Base-by-base conservation (phyloP, 2,113 vertebrate species). In the Gallinago paraguaiae region DNA sequence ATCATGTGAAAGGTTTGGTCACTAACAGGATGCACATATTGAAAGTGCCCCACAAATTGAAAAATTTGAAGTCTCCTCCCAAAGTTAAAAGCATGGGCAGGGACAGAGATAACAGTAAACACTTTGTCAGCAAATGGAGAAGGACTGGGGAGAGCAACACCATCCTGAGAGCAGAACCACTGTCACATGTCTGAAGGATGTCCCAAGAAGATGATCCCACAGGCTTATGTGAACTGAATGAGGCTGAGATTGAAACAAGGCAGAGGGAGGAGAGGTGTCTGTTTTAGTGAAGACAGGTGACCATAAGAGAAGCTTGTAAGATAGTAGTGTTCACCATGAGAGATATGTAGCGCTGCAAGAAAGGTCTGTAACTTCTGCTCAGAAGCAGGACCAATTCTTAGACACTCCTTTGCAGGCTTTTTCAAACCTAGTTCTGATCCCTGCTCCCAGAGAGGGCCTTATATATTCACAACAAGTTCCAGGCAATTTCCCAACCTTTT, bases 241-340 rank as follows among this genome's bases (percentile, higher is more conserved):
- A 9, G 50, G 54, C 33, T 84, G 64, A n/a, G 35, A 75, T 4
- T 17, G 24, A 63, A 75, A 70, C 8, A n/a, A 20, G 69, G 33
- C 59, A 78, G 71, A 33, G 70, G 17, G 20, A 57, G 23, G 37
- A 61, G 65, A 63, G 65, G 39, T 46, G 50, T 4, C 15, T 2
- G 17, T 13, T 35, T n/a, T 1, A 35, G 7, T 14, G 27, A 64
- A 46, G 39, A 2, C 16, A 56, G 25, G 23, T 35, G 72, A 37
- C 51, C 23, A 6, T 8, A 13, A 13, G 53, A 72, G 64, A 63
- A 67, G 22, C 53, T 51, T 35, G 5, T 16, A n/a, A 81, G 45
- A 27, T 4, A 63, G 22, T 2, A 15, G 31, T 16, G 41, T 10
- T 56, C 64, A 53, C 33, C 1, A 0, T 1, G 3, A 37, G n/a